Conservation (phyloP, 1,140 invertebrate species). For the Drosophila biarmipes region DNA sequence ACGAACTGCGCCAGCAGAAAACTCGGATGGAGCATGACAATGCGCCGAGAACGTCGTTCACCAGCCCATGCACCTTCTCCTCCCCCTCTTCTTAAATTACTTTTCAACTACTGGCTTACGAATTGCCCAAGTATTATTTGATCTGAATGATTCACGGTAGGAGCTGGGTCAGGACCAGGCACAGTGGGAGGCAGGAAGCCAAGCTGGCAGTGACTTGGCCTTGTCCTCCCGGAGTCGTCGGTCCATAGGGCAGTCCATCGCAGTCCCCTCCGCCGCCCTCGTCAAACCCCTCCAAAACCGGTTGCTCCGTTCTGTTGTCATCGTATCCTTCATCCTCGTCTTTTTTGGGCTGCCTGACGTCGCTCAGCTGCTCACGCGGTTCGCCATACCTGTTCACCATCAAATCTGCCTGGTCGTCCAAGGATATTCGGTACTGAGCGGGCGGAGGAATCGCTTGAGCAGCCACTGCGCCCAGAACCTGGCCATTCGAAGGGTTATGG, state of each 20-base stretch:
- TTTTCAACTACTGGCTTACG: not conserved
- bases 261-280: not conserved
- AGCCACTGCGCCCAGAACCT: not conserved
- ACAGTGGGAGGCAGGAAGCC: not conserved
- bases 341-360: not conserved
- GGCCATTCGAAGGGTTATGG: not conserved
- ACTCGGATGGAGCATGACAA: constrained; percentile 1
- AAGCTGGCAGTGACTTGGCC: not conserved
- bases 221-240: not conserved
- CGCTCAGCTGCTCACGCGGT: too few relatives aligned
- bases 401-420: not conserved
- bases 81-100: not conserved
- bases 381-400: not conserved
- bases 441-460: not conserved
- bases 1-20: constrained; percentile 68
- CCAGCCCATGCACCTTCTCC: not conserved
- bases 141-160: not conserved
- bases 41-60: not conserved
- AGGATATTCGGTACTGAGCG: not conserved
- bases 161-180: not conserved
- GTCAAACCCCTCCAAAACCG: not conserved
- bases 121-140: too few relatives aligned
- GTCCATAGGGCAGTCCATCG: not conserved
- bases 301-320: not conserved
- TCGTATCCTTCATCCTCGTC: not conserved